phyloP scores from a whole-genome alignment of 1,140 invertebrate species.

The Cydia splendana region DNA sequence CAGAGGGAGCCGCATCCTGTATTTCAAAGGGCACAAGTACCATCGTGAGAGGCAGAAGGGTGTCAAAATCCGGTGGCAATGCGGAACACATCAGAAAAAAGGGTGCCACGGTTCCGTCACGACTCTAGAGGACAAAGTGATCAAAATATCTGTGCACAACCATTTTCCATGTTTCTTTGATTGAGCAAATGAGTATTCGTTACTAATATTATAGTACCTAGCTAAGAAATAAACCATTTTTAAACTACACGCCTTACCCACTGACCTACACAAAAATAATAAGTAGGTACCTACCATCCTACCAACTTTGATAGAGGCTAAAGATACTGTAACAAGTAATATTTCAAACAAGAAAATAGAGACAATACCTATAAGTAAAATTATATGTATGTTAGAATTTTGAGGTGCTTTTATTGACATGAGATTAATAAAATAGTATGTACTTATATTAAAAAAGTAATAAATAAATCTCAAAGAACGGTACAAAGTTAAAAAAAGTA shows the following conservation, averaged over 20 bases:
- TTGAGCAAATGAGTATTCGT: neutral
- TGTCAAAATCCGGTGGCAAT: constrained; percentile 6
- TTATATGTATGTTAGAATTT: neutral
- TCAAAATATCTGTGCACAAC: constrained; percentile 1
- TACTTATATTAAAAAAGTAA: too few species aligned
- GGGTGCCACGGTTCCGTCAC: constrained; percentile 1
- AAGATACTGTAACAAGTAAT: too few species aligned
- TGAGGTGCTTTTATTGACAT: neutral
- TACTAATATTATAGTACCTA: too few species aligned
- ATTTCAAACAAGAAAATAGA: too few species aligned
- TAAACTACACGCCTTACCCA: too few species aligned
- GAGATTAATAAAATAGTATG: neutral
- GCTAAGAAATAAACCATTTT: too few species aligned
- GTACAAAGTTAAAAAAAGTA: neutral
- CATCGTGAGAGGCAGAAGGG: constrained; percentile 13
- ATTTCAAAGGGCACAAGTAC: constrained; percentile 15
- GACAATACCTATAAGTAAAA: too few species aligned
- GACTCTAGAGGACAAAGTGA: constrained; percentile 6
- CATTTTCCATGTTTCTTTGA: constrained; percentile 15
- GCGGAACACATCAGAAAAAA: constrained; percentile 13
- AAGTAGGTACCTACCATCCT: too few species aligned
- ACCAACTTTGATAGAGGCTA: too few species aligned
- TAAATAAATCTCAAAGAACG: too few species aligned
- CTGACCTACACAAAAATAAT: too few species aligned
- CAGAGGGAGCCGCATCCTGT: constrained; percentile 1